Conservation (phyloP, 2,113 vertebrate species). For the Proterorhinus semilunaris region DNA sequence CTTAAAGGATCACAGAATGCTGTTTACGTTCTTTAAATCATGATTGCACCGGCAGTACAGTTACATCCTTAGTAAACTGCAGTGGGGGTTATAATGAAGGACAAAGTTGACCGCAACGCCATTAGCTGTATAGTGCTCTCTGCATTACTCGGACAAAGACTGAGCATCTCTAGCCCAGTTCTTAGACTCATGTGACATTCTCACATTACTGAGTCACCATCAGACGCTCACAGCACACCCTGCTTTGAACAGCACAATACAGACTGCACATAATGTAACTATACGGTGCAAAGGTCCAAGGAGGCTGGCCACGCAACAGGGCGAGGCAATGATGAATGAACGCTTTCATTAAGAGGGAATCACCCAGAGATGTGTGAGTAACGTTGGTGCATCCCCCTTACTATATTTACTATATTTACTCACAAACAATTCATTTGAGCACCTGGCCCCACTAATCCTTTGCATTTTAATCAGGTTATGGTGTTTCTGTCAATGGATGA, state of each 20-base stretch:
- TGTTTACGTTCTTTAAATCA: too few relatives aligned
- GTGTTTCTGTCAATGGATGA: constrained; percentile 55
- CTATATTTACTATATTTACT: constrained; percentile 55
- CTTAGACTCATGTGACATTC: constrained; percentile 69
- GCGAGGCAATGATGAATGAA: constrained; percentile 40
- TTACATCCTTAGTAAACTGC: neutral
- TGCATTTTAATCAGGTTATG: constrained; percentile 65
- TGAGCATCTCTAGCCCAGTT: constrained; percentile 47
- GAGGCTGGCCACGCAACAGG: constrained; percentile 14
- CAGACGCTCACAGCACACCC: constrained; percentile 59
- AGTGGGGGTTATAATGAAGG: constrained; percentile 11
- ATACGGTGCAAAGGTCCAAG: constrained; percentile 7
- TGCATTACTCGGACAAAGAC: constrained; percentile 23
- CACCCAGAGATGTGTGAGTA: constrained; percentile 33
- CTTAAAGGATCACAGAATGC: too few relatives aligned
- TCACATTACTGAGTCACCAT: constrained; percentile 74
- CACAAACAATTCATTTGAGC: constrained; percentile 62
- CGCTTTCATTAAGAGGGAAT: constrained; percentile 46
- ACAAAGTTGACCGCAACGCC: constrained; percentile 21
- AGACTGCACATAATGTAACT: constrained; percentile 16
- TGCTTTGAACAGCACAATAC: constrained; percentile 46
- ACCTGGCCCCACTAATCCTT: constrained; percentile 59
- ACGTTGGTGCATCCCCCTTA: constrained; percentile 40
- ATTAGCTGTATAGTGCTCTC: constrained; percentile 17
- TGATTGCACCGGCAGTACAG: too few relatives aligned